These are phyloP conservation scores for Urocyon cinereoargenteus DNA, from an alignment of 2,797 vertebrate species.

Conservation along the genomic window DNA sequence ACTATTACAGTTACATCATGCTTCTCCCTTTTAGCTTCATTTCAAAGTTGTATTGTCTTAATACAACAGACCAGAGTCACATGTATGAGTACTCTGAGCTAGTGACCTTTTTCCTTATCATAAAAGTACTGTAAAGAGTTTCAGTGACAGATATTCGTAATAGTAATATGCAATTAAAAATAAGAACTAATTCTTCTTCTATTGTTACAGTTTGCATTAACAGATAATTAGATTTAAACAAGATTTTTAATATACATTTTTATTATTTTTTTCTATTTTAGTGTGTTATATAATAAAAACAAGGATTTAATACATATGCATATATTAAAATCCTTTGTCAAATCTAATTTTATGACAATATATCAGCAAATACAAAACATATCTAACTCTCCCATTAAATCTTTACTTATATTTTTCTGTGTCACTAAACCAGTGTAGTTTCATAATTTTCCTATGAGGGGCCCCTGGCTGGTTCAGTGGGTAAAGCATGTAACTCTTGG, in stretches of 20 bases:
- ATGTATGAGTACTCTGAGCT: not conserved
- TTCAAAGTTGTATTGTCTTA: not conserved
- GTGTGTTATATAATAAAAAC: not conserved
- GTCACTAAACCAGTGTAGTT: not conserved
- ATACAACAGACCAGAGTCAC: not conserved
- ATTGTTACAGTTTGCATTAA: not conserved
- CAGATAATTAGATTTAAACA: conserved; percentile 1
- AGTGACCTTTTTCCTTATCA: not conserved
- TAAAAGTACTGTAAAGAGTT: not conserved
- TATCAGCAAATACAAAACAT: not conserved
- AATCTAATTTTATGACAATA: not conserved
- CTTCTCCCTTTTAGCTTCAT: not conserved
- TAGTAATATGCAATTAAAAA: not conserved
- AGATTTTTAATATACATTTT: not conserved
- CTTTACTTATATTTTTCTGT: not conserved
- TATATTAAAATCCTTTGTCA: conserved; percentile 32
- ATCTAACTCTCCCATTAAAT: not conserved
- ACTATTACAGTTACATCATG: not conserved
- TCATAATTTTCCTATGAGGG: not conserved
- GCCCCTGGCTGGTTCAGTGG: not conserved
- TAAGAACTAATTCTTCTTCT: not conserved
- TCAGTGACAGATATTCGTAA: not conserved
- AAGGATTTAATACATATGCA: not conserved
- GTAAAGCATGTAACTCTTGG: not conserved
- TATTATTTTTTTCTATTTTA: not conserved